Evolutionary conservation across 2,888 invertebrate genomes (phyloP).

Genomic region (Elysia crispata): DNA sequence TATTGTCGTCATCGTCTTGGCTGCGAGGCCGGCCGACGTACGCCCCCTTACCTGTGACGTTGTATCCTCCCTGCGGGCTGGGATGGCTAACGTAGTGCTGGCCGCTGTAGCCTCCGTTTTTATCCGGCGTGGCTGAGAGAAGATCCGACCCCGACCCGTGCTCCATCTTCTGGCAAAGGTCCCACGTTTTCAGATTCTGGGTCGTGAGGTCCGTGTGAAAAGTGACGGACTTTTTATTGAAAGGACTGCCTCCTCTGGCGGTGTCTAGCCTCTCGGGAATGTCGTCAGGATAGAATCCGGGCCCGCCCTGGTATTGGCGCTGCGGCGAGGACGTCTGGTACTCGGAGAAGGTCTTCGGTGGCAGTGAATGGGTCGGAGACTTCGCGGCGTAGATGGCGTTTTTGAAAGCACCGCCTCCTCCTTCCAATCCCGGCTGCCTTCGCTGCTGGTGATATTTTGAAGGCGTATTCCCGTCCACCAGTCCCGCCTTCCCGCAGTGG

Average conservation of each 20-base stretch:
- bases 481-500: slow-evolving; percentile 25
- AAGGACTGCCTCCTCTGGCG: slow-evolving; percentile 25
- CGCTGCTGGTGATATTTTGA: neutral
- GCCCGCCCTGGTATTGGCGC: slow-evolving; percentile 2
- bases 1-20: slow-evolving; percentile 67
- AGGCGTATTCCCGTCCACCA: neutral
- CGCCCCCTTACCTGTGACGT: neutral
- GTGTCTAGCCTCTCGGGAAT: slow-evolving; percentile 20
- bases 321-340: slow-evolving; percentile 5
- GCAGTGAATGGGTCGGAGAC: slow-evolving; percentile 19
- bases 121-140: slow-evolving; percentile 5
- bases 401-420: slow-evolving; percentile 38
- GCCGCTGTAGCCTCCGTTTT: neutral
- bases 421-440: neutral
- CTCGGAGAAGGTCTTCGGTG: slow-evolving; percentile 26
- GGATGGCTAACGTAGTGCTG: slow-evolving; percentile 20
- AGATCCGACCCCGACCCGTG: too few relatives aligned
- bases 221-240: slow-evolving; percentile 46
- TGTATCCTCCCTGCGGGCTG: neutral
- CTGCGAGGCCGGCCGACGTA: slow-evolving; percentile 45
- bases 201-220: slow-evolving; percentile 52
- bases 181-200: slow-evolving; percentile 49
- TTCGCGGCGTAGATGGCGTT: slow-evolving; percentile 29
- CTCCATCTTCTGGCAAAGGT: slow-evolving; percentile 47
- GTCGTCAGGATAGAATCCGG: slow-evolving; percentile 39